Base-by-base conservation (phyloP, 1,140 invertebrate species). In the Zaprionus davidi region DNA sequence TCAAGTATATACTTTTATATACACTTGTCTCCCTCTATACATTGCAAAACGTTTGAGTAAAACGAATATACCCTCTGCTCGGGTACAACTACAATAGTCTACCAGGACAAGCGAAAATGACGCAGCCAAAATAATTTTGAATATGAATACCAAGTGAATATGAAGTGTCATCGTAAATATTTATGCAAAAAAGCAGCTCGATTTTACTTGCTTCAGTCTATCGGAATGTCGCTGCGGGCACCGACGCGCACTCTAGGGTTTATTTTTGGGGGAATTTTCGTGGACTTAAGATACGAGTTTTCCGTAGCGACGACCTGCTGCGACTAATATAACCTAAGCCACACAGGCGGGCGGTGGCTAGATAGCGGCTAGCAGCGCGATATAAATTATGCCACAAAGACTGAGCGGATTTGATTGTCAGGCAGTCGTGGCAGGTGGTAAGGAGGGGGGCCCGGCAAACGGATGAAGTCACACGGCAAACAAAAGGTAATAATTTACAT, bases 401-500 rank as follows among this genome's bases (percentile, higher is more conserved):
- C 62, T 67, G 46, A 77, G 60, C 34, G 71, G 71, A 76, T 72
- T 74, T 78, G 24, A 49, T 64, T 78, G 69, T 85, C 78, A 79
- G 31, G 62, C 38, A 46, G 7, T 0, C 17, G 28, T 34, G 34
- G 44, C 20, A 6, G 22, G 28, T 13, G 64, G 60, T 24, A 41
- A 9, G 31, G 46, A 24, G 38, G 34, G 49, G 44, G 49, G 58
- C 31, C 65, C 79, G 86, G 82, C 82, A 66, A 81, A 55, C 68
- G 73, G 67, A 83, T 88, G 73, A 87, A 87, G 84, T 88, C 81
- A 90, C 74, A 90, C 81, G 69, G 53, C 58, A 51, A 51, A 70
- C 55, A 68, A 67, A 57, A 73, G 78, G 77, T 81, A 81, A 87
- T 88, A 87, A 87, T 87, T 87, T 88, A 88, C 84, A 88, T 90